A percentile compares a stretch with the other conserved stretches of the same genome.
Conservation (phyloP, 1,140 invertebrate genomes). For the Calliopsis andreniformis region DNA sequence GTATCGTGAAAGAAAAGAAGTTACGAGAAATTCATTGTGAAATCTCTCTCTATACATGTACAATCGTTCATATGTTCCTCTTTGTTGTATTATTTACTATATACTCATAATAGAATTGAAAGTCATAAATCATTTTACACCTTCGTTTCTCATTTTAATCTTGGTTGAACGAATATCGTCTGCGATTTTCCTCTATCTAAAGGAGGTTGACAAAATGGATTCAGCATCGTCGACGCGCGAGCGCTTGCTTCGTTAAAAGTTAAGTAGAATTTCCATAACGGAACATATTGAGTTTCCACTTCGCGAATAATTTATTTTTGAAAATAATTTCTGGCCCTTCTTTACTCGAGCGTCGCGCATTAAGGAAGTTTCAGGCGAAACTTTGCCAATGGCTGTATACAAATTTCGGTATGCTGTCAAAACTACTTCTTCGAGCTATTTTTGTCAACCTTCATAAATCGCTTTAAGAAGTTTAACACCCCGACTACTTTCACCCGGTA, state of each 20-base stretch:
- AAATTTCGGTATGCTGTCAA: background rate
- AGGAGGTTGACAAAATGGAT: background rate
- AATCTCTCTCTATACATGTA: background rate
- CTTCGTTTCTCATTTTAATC: too few relatives aligned
- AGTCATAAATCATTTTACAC: too few relatives aligned
- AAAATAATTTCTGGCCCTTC: background rate
- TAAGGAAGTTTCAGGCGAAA: background rate
- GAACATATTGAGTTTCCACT: background rate
- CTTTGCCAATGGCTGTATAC: background rate
- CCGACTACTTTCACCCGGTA: background rate
- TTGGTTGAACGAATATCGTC: too few relatives aligned
- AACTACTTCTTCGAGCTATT: background rate
- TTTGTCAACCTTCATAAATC: background rate
- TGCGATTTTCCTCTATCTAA: too few relatives aligned
- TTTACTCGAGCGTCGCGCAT: background rate
- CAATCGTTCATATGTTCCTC: too few relatives aligned
- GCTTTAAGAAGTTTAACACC: background rate
- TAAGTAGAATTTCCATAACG: background rate
- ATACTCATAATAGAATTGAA: too few relatives aligned
- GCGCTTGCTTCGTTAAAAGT: background rate
- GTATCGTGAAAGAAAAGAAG: background rate
- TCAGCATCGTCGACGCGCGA: background rate
- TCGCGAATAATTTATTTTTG: background rate
- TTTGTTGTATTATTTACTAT: too few relatives aligned
- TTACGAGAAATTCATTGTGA: conserved; percentile 25